These are phyloP conservation scores for Lasioglossum figueresi DNA, from an alignment of 2,888 invertebrate species.

Conservation along the genomic window DNA sequence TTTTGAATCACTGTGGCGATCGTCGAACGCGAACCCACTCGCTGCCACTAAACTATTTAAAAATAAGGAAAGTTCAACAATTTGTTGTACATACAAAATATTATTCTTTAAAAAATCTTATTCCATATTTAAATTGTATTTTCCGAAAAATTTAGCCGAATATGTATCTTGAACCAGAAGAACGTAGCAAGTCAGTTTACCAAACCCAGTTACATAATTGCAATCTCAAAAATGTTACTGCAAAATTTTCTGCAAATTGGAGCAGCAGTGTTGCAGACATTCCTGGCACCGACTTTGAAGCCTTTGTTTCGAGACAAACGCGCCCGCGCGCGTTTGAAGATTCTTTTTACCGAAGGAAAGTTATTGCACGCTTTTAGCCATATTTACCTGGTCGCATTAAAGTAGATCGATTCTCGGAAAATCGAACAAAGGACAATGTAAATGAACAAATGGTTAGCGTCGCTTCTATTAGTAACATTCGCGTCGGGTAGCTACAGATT, in stretches of 20 bases:
- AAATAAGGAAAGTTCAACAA: background rate
- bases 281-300: background rate
- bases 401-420: background rate
- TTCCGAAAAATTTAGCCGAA: no score
- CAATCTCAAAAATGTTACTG: background rate
- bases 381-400: background rate
- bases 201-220: background rate
- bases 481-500: background rate
- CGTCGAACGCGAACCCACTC: background rate
- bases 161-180: no score
- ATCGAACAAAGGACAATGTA: background rate
- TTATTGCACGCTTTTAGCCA: background rate
- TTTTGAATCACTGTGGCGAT: background rate
- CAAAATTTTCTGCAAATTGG: background rate
- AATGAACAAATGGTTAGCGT: background rate
- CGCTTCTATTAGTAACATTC: background rate
- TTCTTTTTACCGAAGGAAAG: background rate
- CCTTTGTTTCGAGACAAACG: background rate
- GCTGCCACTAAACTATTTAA: background rate
- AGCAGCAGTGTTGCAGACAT: background rate
- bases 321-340: no score
- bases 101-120: background rate
- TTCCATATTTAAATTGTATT: no score
- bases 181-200: no score
- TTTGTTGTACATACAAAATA: background rate